A percentile compares a stretch with the other conserved stretches of the same genome.
Evolutionary conservation across 2,113 vertebrate genomes (phyloP).

Genomic region (Fukomys damarensis): DNA sequence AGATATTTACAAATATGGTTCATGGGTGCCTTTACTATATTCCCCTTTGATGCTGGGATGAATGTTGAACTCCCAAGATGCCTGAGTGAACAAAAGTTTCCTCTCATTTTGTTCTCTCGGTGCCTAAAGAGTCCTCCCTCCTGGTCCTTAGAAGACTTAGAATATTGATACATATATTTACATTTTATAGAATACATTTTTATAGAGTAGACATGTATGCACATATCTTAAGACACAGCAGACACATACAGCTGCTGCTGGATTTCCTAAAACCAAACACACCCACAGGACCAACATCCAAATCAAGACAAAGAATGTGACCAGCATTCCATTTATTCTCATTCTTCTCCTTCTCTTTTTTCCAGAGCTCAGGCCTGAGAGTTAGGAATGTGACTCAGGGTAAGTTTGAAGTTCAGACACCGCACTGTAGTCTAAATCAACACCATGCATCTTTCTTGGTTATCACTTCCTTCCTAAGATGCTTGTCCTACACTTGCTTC

Average conservation of each 20-base stretch:
- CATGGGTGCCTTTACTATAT: fast-evolving
- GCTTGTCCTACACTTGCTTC: not conserved
- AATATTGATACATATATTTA: not conserved
- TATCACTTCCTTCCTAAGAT: not conserved
- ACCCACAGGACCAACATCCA: not conserved
- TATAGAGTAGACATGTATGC: not conserved
- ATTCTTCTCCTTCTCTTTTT: not conserved
- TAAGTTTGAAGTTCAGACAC: not conserved
- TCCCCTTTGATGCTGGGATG: not conserved
- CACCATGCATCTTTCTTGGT: not conserved
- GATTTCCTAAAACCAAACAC: not conserved
- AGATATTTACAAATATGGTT: not conserved
- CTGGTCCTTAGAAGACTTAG: not conserved
- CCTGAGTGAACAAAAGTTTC: fast-evolving
- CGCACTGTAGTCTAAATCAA: not conserved
- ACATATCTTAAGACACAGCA: not conserved
- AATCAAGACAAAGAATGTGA: not conserved
- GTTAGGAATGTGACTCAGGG: too few species aligned
- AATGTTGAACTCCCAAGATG: not conserved
- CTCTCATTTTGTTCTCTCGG: not conserved
- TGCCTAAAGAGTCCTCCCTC: not conserved
- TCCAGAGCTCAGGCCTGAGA: not conserved
- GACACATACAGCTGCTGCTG: not conserved
- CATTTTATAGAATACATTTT: not conserved
- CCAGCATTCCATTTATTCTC: not conserved